phyloP scores from a whole-genome alignment of 2,888 invertebrate genomes.

The Stenodema calcarata region DNA sequence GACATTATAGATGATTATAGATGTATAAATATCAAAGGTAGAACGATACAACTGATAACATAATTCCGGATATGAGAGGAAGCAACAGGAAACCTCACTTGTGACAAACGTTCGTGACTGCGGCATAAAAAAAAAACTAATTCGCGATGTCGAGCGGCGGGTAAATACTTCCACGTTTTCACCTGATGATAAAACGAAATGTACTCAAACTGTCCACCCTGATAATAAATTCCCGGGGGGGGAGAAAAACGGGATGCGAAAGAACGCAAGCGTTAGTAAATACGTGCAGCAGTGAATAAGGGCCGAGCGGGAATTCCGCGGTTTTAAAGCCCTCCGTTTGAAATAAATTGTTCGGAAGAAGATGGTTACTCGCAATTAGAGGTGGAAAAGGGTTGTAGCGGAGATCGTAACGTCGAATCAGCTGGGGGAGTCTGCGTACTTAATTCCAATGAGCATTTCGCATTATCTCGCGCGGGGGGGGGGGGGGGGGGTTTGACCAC shows the following conservation, averaged over 20 bases:
- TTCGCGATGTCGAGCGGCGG: too few relatives aligned
- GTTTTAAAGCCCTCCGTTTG: not conserved
- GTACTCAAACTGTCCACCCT: not conserved
- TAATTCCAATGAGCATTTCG: too few relatives aligned
- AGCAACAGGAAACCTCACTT: too few relatives aligned
- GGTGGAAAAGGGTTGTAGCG: not conserved
- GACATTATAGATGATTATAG: too few relatives aligned
- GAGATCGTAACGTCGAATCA: not conserved
- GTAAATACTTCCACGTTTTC: not conserved
- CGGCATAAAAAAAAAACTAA: too few relatives aligned
- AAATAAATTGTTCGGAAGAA: slow-evolving; percentile 7
- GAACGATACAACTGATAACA: too few relatives aligned
- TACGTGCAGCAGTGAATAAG: not conserved
- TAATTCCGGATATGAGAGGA: too few relatives aligned
- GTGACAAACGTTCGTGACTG: too few relatives aligned
- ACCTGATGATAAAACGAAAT: not conserved
- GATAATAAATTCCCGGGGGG: not conserved
- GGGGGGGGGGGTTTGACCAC: too few relatives aligned
- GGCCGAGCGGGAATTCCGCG: not conserved
- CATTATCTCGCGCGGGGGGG: too few relatives aligned
- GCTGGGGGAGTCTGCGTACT: not conserved
- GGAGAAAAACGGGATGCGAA: not conserved
- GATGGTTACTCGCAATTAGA: not conserved
- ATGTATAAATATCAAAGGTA: too few relatives aligned
- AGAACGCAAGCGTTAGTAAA: not conserved